Conservation (phyloP, 2,888 invertebrate species). For the Aethes cnicana region DNA sequence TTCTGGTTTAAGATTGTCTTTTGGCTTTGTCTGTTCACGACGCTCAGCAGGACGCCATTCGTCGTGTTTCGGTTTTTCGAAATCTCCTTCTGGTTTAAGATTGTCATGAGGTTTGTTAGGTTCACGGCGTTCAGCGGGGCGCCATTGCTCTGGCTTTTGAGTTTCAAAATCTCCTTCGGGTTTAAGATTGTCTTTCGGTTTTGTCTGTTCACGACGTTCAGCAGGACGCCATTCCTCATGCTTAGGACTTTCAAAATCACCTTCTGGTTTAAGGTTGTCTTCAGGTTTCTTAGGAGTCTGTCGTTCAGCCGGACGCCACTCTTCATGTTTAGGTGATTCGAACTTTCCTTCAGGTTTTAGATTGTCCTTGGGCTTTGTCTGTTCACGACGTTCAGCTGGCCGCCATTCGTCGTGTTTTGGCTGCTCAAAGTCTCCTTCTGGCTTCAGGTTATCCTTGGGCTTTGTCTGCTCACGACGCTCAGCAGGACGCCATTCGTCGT, state of each 20-base stretch:
- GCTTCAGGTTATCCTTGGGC: conserved; percentile 53
- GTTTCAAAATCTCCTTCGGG: conserved; percentile 83
- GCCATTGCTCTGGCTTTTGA: conserved; percentile 53
- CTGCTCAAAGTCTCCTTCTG: conserved; percentile 63
- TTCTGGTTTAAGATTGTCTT: conserved; percentile 63
- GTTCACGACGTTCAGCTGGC: conserved; percentile 56
- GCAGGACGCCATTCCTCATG: conserved; percentile 48
- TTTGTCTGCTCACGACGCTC: conserved; percentile 50
- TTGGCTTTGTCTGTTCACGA: conserved; percentile 47
- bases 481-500: conserved; percentile 46
- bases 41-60: conserved; percentile 62
- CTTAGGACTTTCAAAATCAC: conserved; percentile 65
- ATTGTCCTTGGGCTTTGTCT: conserved; percentile 64
- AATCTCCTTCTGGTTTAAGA: too few relatives aligned
- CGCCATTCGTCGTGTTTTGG: conserved; percentile 46
- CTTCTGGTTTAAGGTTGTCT: conserved; percentile 64
- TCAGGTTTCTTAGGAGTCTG: conserved; percentile 48
- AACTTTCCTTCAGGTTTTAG: too few relatives aligned
- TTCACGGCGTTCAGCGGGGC: conserved; percentile 53
- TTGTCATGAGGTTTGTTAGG: conserved; percentile 63
- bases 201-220: conserved; percentile 54
- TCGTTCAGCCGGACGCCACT: conserved; percentile 61
- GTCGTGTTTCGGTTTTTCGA: conserved; percentile 51
- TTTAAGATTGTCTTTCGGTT: conserved; percentile 66
- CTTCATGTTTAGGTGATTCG: conserved; percentile 51